phyloP scores from a whole-genome alignment of 2,888 invertebrate species.

The Eupsilia transversa region DNA sequence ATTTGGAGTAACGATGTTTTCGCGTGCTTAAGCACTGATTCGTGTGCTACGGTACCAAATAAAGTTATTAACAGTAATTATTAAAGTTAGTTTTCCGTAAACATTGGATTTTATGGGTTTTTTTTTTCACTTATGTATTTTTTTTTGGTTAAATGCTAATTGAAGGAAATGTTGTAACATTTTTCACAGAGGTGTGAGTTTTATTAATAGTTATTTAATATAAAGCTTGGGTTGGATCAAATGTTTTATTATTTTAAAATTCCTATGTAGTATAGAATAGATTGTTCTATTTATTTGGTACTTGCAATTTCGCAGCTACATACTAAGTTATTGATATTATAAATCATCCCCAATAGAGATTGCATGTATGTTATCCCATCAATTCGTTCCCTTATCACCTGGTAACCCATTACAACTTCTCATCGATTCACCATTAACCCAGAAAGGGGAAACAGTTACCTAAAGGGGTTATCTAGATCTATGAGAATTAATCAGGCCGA shows the following conservation, averaged over 20 bases:
- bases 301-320: neutral
- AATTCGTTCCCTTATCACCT: neutral
- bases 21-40: constrained; percentile 58
- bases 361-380: neutral
- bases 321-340: neutral
- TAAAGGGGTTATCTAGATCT: constrained; percentile 60
- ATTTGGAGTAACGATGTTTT: constrained; percentile 62
- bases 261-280: neutral
- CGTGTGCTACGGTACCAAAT: constrained; percentile 41
- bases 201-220: neutral
- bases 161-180: neutral
- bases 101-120: constrained; percentile 28
- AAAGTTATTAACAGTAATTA: constrained; percentile 52
- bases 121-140: neutral
- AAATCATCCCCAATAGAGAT: neutral
- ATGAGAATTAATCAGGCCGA: constrained; percentile 52
- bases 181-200: neutral
- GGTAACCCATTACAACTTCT: constrained; percentile 13
- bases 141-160: neutral
- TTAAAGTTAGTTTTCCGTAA: constrained; percentile 50
- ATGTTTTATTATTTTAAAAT: neutral
- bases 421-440: constrained; percentile 57
- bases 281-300: neutral
- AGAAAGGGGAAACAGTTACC: constrained; percentile 43
- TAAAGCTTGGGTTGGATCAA: neutral